Base-by-base conservation (phyloP, 2,113 vertebrate genomes). In the Lophotis ruficrista region DNA sequence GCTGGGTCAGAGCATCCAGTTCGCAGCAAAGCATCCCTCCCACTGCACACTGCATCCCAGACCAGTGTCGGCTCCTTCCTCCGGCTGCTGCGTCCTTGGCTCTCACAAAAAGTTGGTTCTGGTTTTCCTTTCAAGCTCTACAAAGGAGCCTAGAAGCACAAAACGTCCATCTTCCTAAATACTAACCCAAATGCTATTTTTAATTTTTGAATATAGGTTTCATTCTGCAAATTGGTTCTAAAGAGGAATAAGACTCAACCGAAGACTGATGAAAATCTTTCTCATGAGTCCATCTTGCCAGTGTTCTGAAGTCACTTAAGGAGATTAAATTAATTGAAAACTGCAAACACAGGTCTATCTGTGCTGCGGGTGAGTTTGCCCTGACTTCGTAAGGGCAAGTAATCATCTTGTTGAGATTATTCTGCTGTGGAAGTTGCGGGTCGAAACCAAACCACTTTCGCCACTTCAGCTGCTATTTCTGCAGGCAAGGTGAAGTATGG, bases 41-140 rank as follows among this genome's bases (percentile, higher is more conserved):
- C 22, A 13, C 15, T 10, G 12, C 45, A 20, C 0, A 1, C 45
- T 38, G 25, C 1, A 0, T 54, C 45, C 33, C 47, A n/a, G 31
- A 33, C 13, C 45, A 43, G 12, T 2, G 17, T 27, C 12, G 1
- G 35, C 56, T 84, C 41, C 54, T 57, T 56, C 50, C 35, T 72
- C 47, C 10, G 8, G 18, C 16, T 45, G 30, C 50, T n/a, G 23
- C 33, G 12, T 30, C 54, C 41, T 53, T 56, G 13, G 33, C 77
- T 75, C 47, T 58, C 53, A 56, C 5, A 12, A 80, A 50, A 25
- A 64, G 21, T 73, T 58, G 28, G 21, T 89, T 69, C 76, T 89
- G 60, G 7, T 72, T 80, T 91, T 89, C 43, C 43, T 84, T 75
- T n/a, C 60, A 70, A 69, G 37, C 12, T 81, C 19, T 38, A 61